Percentiles rank a stretch among this genome's conserved stretches.
Conservation (phyloP, 2,888 invertebrate species). For the Sminthurinus aureus region DNA sequence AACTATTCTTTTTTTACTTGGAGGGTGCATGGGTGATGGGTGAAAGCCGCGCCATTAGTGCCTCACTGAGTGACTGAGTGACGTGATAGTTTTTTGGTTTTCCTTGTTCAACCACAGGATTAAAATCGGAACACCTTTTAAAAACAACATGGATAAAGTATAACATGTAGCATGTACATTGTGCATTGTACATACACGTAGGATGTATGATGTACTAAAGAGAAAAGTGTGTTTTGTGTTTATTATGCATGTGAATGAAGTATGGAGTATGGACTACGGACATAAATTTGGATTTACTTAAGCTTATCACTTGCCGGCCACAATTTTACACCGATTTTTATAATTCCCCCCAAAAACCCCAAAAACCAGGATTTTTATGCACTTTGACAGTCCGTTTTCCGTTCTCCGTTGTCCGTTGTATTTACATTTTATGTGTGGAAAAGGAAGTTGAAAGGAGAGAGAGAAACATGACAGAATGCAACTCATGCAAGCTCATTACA, state of each 20-base stretch:
- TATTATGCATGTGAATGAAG: neutral
- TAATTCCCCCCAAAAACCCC: slow-evolving; percentile 4
- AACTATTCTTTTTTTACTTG: neutral
- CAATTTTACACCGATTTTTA: slow-evolving; percentile 30
- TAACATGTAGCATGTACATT: neutral
- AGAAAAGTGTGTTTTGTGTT: neutral
- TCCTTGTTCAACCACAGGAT: slow-evolving; percentile 33
- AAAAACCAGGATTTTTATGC: slow-evolving; percentile 15
- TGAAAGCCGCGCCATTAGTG: slow-evolving; percentile 27
- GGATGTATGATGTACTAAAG: neutral
- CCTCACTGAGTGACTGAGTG: neutral
- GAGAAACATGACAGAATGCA: neutral
- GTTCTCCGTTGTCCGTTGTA: neutral
- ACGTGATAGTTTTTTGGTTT: neutral
- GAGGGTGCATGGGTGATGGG: slow-evolving; percentile 11
- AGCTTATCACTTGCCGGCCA: slow-evolving; percentile 23
- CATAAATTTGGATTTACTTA: neutral
- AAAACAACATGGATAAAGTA: slow-evolving; percentile 15
- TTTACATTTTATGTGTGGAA: neutral
- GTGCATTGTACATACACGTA: neutral
- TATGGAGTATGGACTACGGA: no score
- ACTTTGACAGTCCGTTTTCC: slow-evolving; percentile 13
- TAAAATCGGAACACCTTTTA: slow-evolving; percentile 37
- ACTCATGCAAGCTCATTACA: neutral
- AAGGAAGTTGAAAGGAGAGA: neutral